Conservation (phyloP, 2,888 invertebrate genomes). For the Xanthia togata region DNA sequence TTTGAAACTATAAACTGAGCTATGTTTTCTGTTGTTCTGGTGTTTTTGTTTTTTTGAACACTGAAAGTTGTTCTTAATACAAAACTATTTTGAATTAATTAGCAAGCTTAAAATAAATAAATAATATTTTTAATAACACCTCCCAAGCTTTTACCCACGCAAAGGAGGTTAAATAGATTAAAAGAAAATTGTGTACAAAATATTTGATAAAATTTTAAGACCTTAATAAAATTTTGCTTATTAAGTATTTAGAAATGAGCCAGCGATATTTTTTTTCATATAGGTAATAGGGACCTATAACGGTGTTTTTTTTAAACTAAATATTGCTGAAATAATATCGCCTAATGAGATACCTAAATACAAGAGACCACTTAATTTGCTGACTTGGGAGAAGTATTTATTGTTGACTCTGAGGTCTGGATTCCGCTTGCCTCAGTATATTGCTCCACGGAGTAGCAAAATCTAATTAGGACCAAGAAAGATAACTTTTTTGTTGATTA, state of each 20-base stretch:
- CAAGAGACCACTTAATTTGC: not conserved
- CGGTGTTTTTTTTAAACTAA: not conserved
- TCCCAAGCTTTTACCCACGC: no score
- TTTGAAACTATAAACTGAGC: no score
- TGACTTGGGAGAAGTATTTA: not conserved
- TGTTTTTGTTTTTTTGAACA: no score
- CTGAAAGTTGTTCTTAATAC: no score
- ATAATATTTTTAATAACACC: no score
- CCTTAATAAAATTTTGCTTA: not conserved
- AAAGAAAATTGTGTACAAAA: not conserved
- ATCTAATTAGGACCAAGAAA: not conserved
- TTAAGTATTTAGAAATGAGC: not conserved
- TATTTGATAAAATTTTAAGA: not conserved
- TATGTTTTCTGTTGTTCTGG: no score
- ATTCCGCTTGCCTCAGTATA: not conserved
- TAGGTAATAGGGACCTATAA: not conserved
- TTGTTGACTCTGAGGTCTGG: not conserved
- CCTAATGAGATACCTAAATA: constrained; percentile 3
- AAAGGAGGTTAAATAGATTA: not conserved
- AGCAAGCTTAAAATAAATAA: no score
- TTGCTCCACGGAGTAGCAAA: not conserved
- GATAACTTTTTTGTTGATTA: not conserved
- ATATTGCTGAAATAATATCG: not conserved
- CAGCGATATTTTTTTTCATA: not conserved
- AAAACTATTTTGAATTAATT: no score